phyloP scores from a whole-genome alignment of 2,797 vertebrate genomes.

The Squalus acanthias region DNA sequence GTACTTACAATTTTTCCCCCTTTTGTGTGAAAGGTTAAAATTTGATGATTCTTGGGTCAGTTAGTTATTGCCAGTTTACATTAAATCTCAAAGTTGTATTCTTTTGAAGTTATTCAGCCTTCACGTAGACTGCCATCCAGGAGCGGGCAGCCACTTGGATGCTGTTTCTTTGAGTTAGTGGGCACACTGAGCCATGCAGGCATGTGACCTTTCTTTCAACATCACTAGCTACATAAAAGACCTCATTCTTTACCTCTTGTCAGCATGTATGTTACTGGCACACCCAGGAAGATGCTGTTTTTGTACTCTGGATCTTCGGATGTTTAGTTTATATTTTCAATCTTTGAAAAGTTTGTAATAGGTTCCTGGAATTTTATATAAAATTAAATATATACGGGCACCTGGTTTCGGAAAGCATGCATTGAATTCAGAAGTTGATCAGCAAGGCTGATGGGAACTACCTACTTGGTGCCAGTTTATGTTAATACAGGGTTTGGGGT shows the following conservation, averaged over 20 bases:
- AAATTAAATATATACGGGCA: too few relatives aligned
- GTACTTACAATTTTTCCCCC: slow-evolving; percentile 42
- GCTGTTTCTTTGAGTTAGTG: too few relatives aligned
- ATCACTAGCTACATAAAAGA: not conserved
- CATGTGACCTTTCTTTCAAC: not conserved
- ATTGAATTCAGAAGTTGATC: not conserved
- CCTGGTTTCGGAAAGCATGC: not conserved
- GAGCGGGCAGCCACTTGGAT: not conserved
- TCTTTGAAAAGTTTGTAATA: not conserved
- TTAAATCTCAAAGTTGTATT: not conserved
- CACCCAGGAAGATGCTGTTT: not conserved
- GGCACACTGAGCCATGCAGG: not conserved
- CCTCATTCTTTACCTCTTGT: not conserved
- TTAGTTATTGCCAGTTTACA: not conserved
- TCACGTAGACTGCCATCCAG: not conserved
- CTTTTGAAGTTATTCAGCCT: not conserved
- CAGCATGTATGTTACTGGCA: not conserved
- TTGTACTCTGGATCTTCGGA: not conserved
- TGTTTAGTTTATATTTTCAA: not conserved
- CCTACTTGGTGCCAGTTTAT: not conserved
- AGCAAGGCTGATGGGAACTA: not conserved
- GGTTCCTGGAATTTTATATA: not conserved
- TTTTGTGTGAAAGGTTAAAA: not conserved
- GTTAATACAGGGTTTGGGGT: not conserved
- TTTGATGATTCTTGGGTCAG: not conserved